phyloP scores from a whole-genome alignment of 2,113 vertebrate species.

The Ardeotis arabs region DNA sequence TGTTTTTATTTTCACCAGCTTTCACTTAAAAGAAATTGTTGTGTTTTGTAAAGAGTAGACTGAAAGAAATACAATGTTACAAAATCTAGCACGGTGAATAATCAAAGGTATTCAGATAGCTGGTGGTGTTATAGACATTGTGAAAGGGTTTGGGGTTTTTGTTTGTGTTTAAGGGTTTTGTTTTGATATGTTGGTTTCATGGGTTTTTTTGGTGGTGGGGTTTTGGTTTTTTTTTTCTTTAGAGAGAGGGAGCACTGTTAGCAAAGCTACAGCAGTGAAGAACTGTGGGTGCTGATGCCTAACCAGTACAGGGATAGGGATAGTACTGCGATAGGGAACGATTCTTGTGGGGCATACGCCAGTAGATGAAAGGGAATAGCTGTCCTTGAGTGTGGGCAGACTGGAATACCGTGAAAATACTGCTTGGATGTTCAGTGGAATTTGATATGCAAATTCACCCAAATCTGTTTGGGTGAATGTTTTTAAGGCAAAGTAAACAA shows the following conservation, averaged over 20 bases:
- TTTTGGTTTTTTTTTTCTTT: neutral
- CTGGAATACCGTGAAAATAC: neutral
- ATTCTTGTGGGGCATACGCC: accelerated
- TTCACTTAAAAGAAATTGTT: neutral
- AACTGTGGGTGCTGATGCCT: neutral
- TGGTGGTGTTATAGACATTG: neutral
- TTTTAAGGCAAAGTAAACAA: neutral
- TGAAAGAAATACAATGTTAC: neutral
- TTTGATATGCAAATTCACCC: neutral
- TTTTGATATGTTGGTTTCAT: too few relatives aligned
- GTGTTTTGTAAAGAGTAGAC: neutral
- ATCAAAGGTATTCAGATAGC: neutral
- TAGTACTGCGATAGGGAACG: neutral
- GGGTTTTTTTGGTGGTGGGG: too few relatives aligned
- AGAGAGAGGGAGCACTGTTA: neutral
- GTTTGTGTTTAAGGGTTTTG: too few relatives aligned
- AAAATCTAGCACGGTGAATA: neutral
- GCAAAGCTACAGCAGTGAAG: neutral
- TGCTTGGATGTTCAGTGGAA: neutral
- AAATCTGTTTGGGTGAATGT: neutral
- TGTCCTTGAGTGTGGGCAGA: neutral
- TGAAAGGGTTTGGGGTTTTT: neutral
- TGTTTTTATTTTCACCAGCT: neutral
- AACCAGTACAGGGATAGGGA: neutral
- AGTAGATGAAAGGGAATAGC: neutral